A percentile compares a stretch with the other conserved stretches of the same genome.
phyloP scores from a whole-genome alignment of 2,888 invertebrate genomes.

The Rhagophthalmus giganteus region DNA sequence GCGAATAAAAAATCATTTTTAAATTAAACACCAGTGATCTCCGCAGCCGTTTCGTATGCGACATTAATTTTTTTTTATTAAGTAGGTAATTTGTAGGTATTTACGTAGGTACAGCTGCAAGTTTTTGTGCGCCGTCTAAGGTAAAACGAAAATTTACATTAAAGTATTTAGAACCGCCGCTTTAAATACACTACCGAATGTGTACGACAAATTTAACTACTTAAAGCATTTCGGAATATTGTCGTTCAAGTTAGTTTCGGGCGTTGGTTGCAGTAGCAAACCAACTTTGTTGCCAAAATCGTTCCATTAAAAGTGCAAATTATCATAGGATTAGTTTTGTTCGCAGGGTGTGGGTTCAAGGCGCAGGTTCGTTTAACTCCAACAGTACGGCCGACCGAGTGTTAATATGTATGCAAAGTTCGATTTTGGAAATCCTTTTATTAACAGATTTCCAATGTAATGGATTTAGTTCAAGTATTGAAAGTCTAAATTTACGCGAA shows the following conservation, averaged over 20 bases:
- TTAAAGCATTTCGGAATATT: slow-evolving; percentile 1
- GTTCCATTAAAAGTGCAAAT: slow-evolving; percentile 21
- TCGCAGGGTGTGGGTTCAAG: slow-evolving; percentile 11
- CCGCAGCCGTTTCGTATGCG: too few species aligned
- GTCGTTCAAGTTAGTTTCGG: neutral
- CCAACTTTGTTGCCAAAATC: slow-evolving; percentile 8
- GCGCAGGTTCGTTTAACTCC: slow-evolving; percentile 14
- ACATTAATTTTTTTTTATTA: too few species aligned
- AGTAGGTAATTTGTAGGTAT: too few species aligned
- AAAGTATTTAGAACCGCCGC: too few species aligned
- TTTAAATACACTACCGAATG: too few species aligned
- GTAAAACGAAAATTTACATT: too few species aligned
- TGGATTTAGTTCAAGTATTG: slow-evolving; percentile 17
- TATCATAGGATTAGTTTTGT: slow-evolving; percentile 18
- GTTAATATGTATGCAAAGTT: slow-evolving; percentile 27
- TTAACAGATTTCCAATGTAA: slow-evolving; percentile 21
- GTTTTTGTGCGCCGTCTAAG: too few species aligned
- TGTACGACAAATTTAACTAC: neutral
- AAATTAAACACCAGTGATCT: too few species aligned
- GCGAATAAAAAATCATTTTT: too few species aligned
- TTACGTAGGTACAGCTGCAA: too few species aligned
- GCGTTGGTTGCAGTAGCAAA: slow-evolving; percentile 2
- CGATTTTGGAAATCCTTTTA: slow-evolving; percentile 21
- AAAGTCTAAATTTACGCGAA: slow-evolving; percentile 17
- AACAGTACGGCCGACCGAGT: slow-evolving; percentile 10